A percentile compares a stretch with the other conserved stretches of the same genome.
Evolutionary conservation across 2,888 invertebrate species (phyloP).

Genomic region (Acanthacorydalis orientalis): DNA sequence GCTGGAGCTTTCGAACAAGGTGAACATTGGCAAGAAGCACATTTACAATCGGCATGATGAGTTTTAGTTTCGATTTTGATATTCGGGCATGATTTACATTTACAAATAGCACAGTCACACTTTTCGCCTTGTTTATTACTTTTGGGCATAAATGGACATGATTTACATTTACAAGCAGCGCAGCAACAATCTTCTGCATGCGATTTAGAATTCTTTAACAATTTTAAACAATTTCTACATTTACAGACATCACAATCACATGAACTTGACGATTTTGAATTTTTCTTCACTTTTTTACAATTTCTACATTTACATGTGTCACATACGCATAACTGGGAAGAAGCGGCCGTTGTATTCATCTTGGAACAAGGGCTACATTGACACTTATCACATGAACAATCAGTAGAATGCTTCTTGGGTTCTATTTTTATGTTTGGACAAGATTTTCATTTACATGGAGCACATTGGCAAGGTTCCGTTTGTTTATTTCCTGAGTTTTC

Average conservation of each 20-base stretch:
- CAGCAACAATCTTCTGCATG: not conserved
- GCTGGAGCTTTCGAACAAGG: not conserved
- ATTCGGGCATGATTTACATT: not conserved
- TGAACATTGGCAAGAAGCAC: not conserved
- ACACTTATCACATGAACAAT: not conserved
- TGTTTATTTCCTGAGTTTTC: too few relatives aligned
- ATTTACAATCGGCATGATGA: not conserved
- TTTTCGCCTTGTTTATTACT: too few relatives aligned
- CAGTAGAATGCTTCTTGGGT: not conserved
- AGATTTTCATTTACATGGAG: not conserved
- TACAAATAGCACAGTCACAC: not conserved
- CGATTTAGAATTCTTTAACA: too few relatives aligned
- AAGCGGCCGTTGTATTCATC: too few relatives aligned
- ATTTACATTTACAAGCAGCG: not conserved
- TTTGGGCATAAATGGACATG: not conserved
- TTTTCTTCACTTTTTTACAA: too few relatives aligned
- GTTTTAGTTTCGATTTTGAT: not conserved
- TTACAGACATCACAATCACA: too few relatives aligned
- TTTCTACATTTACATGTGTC: too few relatives aligned
- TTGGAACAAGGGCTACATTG: not conserved
- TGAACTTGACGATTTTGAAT: too few relatives aligned
- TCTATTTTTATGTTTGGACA: not conserved
- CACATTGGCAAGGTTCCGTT: not conserved
- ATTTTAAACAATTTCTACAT: too few relatives aligned
- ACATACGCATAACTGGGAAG: too few relatives aligned